Percentiles rank a stretch among this genome's conserved stretches.
Conservation (phyloP, 2,797 vertebrate species). For the Podarcis siculus region DNA sequence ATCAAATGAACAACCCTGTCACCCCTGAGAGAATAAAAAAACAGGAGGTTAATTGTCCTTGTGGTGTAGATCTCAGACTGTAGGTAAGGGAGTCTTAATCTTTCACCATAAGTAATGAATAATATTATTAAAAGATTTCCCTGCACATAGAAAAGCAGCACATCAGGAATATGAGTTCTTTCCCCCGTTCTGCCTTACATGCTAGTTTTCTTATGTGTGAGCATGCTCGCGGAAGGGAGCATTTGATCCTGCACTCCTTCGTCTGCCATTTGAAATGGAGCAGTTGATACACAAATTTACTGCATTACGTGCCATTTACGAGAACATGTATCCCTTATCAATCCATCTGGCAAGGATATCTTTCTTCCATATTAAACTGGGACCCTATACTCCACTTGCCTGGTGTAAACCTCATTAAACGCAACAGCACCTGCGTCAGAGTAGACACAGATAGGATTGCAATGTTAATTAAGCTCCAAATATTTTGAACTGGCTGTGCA, state of each 20-base stretch:
- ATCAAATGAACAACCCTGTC: background rate
- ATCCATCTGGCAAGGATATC: background rate
- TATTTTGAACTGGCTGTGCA: background rate
- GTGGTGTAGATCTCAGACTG: background rate
- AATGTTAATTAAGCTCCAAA: background rate
- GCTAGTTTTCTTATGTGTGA: background rate
- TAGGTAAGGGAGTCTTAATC: background rate
- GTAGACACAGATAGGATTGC: background rate
- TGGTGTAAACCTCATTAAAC: background rate
- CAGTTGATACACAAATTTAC: background rate
- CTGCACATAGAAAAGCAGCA: background rate
- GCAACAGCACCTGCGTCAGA: too few relatives aligned
- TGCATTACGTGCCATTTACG: background rate
- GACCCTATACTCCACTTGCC: too few relatives aligned
- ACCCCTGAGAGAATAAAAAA: too few relatives aligned
- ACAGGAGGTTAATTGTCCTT: too few relatives aligned
- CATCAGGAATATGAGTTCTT: background rate
- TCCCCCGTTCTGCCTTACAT: background rate
- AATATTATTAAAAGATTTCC: background rate
- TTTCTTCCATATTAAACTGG: too few relatives aligned
- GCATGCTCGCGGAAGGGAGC: background rate
- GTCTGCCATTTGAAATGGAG: background rate
- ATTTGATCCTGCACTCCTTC: background rate
- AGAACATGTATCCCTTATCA: background rate
- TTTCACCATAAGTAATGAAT: background rate